Evolutionary conservation across 2,888 invertebrate species (phyloP), one percentile per base, ranked within the genome.

Genomic region (Hemithea aestivaria): DNA sequence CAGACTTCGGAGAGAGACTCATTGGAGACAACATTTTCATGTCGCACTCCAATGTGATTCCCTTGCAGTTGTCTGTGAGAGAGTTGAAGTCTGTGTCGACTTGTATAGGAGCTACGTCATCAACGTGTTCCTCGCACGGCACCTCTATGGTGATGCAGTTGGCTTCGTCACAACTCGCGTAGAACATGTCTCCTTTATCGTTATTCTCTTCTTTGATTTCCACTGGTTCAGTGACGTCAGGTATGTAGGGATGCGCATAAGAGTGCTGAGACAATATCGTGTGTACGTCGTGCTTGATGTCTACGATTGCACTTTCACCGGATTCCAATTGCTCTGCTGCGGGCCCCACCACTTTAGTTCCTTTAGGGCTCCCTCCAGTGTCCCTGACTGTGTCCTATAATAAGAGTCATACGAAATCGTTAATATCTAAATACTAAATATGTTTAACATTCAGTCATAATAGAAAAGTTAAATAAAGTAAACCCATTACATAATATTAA

Each of bases 311-410:
- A 89, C 82, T 57, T 91, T 89, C 66, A 93, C 88, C 56, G 95
- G 95, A 73, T 94, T 95, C 95, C 95, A 95, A 61, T 88, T 92
- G 79, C 90, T 93, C 82, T 95, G 95, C 67, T 94, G 93, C 33
- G 92, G 92, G 47, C 95, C 94, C 95, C 95, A 95, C 95, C 95
- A 95, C 62, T 92, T 92, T 67, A 91, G 87, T 73, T 90, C 88
- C 58, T 89, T 83, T 42, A 84, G 66, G 25, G 69, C 81, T 66
- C 58, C 77, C 70, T 80, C 74, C 49, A 84, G 62, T 36, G 66
- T 71, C 50, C 74, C 79, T 39, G 75, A 57, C 58, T 81, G 76
- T 28, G 71, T 72, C 72, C 85, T 87, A 51, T 1, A 53, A 62
- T 55, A 64, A 67, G 23, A 39, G n/a, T n/a, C n/a, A n/a, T n/a